These are phyloP conservation scores for Lates japonicus DNA, from an alignment of 2,797 vertebrate species.

Conservation along the genomic window DNA sequence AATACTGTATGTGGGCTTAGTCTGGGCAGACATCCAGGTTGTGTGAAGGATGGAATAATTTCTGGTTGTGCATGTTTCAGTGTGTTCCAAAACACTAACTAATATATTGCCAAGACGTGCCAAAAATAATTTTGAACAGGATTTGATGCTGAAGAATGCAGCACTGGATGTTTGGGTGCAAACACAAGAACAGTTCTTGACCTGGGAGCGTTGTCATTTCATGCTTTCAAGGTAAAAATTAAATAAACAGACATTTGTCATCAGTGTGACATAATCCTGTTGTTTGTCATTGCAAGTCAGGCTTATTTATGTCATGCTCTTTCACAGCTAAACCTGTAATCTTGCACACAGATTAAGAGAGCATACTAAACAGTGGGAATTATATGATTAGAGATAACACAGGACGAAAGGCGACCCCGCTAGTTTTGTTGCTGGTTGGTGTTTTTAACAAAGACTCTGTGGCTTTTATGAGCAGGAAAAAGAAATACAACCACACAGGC, in stretches of 20 bases:
- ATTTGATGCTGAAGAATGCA: conserved; percentile 37
- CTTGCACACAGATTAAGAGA: conserved; percentile 27
- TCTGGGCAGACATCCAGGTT: conserved; percentile 71
- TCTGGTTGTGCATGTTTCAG: conserved; percentile 44
- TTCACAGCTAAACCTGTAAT: conserved; percentile 33
- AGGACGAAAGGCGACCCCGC: not conserved
- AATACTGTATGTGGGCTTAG: conserved; percentile 73
- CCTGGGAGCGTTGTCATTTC: not conserved
- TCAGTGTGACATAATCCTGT: not conserved
- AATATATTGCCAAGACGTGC: conserved; percentile 50
- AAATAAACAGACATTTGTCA: not conserved
- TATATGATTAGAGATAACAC: conserved; percentile 21
- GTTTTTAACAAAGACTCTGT: conserved; percentile 23
- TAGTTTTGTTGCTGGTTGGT: conserved; percentile 7
- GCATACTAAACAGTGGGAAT: conserved; percentile 18
- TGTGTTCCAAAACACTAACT: conserved; percentile 60
- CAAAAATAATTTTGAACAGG: conserved; percentile 53
- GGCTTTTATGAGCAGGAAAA: conserved; percentile 52
- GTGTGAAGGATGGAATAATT: conserved; percentile 68
- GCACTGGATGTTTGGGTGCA: not conserved
- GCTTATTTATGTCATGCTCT: conserved; percentile 21
- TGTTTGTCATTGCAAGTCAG: conserved; percentile 13
- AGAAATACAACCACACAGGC: conserved; percentile 61
- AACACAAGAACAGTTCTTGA: not conserved
- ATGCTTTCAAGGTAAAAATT: not conserved